Base-by-base conservation (phyloP, 2,888 invertebrate genomes). In the Drosophila borborema region DNA sequence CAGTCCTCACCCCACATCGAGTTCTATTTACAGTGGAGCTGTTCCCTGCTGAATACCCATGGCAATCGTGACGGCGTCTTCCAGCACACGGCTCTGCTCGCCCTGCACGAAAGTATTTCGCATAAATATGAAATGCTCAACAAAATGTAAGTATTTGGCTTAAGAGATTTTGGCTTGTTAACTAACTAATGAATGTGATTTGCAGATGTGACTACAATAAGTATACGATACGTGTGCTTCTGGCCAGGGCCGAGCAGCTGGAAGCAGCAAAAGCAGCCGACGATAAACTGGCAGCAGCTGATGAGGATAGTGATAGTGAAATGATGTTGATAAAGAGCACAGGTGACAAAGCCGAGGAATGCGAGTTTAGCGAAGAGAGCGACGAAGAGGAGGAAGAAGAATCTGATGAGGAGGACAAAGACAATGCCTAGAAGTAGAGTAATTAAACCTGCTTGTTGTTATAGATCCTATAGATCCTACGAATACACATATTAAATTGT, bases 181-280 rank as follows among this genome's bases (percentile, higher is more conserved):
- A 31, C 49, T n/a, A 5, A 38, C 16, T 5, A 43, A 34, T 23
- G 68, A 23, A 18, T 56, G 31, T 1, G 16, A 46, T 95, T 95
- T 95, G 28, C 93, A 98, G 98, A 84, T 98, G 97, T 91, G 97
- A 98, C 91, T 97, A 96, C 92, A 98, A 98, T 93, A 97, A 97
- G 90, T 98, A 97, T 91, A 97, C 96, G 0, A 94, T 97, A 75
- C 94, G 95, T 51, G 97, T 96, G 78, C 94, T 98, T 16, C 92
- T 94, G 74, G 94, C 94, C 4, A 94, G 95, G 0, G 95, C 91
- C 2, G 85, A 89, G 3, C 73, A 54, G 41, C 66, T 31, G 18
- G 48, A 72, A 43, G 53, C 59, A 5, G 12, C 65, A 2, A 61
- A 59, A n/a, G 20, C 38, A 45, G 36, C 51, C 2, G 63, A 64